Conservation (phyloP, 2,888 invertebrate genomes). For the Campoplex nolae region DNA sequence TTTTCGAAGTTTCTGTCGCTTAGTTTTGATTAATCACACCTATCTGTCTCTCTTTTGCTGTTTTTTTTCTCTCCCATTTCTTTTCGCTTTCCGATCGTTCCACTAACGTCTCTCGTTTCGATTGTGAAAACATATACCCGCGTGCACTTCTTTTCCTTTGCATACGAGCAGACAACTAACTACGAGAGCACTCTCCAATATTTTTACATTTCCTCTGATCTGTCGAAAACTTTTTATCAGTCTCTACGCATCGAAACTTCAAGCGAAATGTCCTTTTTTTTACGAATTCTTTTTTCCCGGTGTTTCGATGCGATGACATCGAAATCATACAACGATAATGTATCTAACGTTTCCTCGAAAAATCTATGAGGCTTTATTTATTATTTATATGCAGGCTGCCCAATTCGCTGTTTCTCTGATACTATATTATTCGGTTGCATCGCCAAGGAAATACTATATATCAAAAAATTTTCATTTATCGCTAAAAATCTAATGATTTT, state of each 20-base stretch:
- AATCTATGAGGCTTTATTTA: neutral
- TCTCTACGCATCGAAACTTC: constrained; percentile 12
- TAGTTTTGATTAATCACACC: constrained; percentile 79
- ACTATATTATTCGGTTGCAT: neutral
- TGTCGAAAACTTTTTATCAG: constrained; percentile 7
- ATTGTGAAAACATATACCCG: constrained; percentile 6
- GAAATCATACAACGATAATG: neutral
- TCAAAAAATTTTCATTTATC: neutral
- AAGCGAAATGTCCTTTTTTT: neutral
- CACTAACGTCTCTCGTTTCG: constrained; percentile 8
- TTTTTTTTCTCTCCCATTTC: neutral
- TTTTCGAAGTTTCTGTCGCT: constrained; percentile 73
- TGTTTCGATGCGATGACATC: constrained; percentile 12
- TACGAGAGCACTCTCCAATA: neutral
- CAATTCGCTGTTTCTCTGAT: neutral
- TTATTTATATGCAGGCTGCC: neutral
- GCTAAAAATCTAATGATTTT: neutral
- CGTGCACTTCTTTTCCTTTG: constrained; percentile 6
- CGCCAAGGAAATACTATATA: neutral
- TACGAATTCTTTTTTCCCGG: neutral
- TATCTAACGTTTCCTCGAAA: neutral
- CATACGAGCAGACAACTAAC: constrained; percentile 16
- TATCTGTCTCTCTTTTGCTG: constrained; percentile 7
- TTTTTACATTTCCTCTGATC: constrained; percentile 29
- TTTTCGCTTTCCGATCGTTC: neutral